Evolutionary conservation across 2,797 vertebrate genomes (phyloP).

Genomic region (Linurgus olivaceus): DNA sequence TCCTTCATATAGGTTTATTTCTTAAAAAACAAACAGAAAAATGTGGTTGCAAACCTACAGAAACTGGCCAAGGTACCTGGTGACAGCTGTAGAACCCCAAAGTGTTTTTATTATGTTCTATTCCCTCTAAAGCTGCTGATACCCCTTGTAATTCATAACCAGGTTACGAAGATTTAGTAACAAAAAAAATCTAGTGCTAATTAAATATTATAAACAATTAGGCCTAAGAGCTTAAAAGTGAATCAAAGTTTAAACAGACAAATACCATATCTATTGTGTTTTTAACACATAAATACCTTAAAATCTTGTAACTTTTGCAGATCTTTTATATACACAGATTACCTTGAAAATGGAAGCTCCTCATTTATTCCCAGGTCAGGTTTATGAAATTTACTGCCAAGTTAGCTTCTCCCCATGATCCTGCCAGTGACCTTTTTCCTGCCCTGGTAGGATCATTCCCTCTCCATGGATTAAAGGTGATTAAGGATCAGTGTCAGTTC

Average conservation of each 20-base stretch:
- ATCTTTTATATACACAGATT: neutral
- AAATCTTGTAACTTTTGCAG: neutral
- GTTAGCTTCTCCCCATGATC: conserved; percentile 46
- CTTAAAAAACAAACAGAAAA: neutral
- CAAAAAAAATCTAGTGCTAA: neutral
- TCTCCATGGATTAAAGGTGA: conserved; percentile 48
- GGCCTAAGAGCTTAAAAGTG: neutral
- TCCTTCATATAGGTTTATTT: neutral
- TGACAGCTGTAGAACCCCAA: neutral
- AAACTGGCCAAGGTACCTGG: neutral
- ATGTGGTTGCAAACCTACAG: neutral
- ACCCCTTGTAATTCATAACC: neutral
- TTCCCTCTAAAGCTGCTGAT: neutral
- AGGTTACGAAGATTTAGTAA: neutral
- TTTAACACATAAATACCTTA: neutral
- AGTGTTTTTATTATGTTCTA: neutral
- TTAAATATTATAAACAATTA: neutral
- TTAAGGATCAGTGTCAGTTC: conserved; percentile 70
- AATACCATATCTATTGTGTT: neutral
- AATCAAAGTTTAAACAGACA: neutral
- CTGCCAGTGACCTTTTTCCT: conserved; percentile 47
- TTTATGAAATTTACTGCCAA: conserved; percentile 47
- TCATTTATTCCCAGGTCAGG: conserved; percentile 31
- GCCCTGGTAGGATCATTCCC: conserved; percentile 41
- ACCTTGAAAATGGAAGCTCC: neutral